Evolutionary conservation across 1,140 invertebrate species (phyloP), one percentile per base, ranked within the genome.

Genomic region (Drosophila tani): DNA sequence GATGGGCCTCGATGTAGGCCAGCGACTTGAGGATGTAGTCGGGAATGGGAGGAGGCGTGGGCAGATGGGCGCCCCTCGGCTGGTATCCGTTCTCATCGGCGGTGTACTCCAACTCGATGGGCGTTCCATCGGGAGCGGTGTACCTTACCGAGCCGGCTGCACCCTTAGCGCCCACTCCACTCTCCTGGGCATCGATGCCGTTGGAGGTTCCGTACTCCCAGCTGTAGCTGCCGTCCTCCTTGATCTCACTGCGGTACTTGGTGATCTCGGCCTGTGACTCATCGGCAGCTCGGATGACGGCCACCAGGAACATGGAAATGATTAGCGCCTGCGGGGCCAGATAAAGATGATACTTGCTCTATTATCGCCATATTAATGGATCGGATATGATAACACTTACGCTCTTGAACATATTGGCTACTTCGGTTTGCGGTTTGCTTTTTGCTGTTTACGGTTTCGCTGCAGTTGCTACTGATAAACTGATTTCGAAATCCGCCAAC

Each of bases 11-110:
- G 65, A 95, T 93, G 73, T 94, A 95, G 40, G 94, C 95, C 41
- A 96, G 88, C 11, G 94, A 93, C 75, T 93, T 94, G 64, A 94
- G 93, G 57, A 96, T 95, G 65, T 94, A 95, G 45, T 83, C 95
- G 96, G 94, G 98, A 97, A 93, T 98, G 95, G 94, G 92, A 38
- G 96, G 96, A 15, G 96, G 95, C 2, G 96, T 96, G 47, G 97
- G 96, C 17, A 97, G 92, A 88, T 97, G 96, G 8, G 94, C 94
- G 11, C 96, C 96, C 47, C 94, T 92, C 0, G 96, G 95, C 56
- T 95, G 95, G 93, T 96, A 97, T 19, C 96, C 96, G 70, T 96
- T 95, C 85, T 97, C 95, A 79, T 97, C 96, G 32, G 97, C 96
- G 2, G 95, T 95, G 93, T 97, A 97, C 9, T 93, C 91, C 12